Conservation (phyloP, 2,113 vertebrate species). For the Oreochromis niloticus region DNA sequence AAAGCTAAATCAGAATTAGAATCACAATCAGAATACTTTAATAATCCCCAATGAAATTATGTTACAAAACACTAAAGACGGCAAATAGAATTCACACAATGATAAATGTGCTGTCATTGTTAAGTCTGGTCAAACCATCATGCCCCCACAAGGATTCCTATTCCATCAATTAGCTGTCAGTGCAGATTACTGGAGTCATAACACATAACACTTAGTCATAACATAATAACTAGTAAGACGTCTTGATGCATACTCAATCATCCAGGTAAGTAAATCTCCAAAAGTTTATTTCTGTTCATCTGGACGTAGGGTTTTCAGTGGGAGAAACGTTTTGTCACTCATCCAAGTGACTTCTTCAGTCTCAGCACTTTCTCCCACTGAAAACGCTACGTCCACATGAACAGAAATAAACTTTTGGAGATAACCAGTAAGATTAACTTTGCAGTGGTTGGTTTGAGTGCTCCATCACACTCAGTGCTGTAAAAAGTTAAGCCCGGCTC, state of each 20-base stretch:
- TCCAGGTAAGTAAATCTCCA: background rate
- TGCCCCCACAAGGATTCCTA: background rate
- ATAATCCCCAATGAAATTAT: background rate
- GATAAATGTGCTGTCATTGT: background rate
- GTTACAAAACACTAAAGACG: background rate
- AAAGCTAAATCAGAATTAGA: background rate
- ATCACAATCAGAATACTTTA: background rate
- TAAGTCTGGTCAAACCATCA: background rate
- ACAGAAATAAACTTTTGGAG: background rate
- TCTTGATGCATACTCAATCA: background rate
- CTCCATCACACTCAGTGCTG: background rate
- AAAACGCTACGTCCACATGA: background rate
- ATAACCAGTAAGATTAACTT: background rate
- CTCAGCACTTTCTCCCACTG: background rate
- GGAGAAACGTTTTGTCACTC: background rate
- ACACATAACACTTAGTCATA: background rate
- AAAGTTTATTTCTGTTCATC: background rate
- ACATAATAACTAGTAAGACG: background rate
- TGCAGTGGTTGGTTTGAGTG: background rate
- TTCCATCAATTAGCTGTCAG: background rate
- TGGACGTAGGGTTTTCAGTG: background rate
- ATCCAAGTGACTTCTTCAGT: background rate
- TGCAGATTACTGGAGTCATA: background rate
- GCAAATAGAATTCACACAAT: background rate
- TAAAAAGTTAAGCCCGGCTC: background rate